Base-by-base conservation (phyloP, 1,140 invertebrate genomes). In the Ceratoteleas bidentatus region DNA sequence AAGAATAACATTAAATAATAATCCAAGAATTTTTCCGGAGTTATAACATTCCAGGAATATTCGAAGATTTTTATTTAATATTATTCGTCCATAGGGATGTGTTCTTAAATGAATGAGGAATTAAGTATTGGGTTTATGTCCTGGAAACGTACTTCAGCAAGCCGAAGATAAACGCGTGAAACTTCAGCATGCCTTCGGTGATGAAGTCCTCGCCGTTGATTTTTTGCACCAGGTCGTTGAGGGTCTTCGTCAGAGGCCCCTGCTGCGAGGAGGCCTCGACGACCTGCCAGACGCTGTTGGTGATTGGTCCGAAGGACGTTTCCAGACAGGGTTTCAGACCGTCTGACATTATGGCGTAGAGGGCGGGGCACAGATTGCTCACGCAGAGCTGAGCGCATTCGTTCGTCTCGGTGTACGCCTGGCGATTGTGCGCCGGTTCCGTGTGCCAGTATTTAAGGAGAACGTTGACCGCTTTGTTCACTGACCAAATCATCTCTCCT, bases 141-240 rank as follows among this genome's bases (percentile, higher is more conserved):
- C n/a, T 24, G 24, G 4, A 24, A 24, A 93, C 94, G 94, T 92
- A 96, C 95, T 97, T 98, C n/a, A 97, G 91, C 58, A 98, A 91
- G 40, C 96, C 96, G 90, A 97, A 95, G 74, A 97, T 94, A 89
- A 98, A 97, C 58, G 96, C 96, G 89, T 97, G 96, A 87, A 98
- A 97, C 87, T 97, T 97, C 66, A 97, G 93, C 86, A 96, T 93
- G 70, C 96, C 96, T 89, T 97, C 96, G 3, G 95, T 95, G 1
- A 98, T 94, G 45, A 94, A 94, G 87, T 97, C 94, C 90, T 97
- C 96, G 77, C 94, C 94, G 87, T 97, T 97, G 78, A 98, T 94
- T 86, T 95, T 94, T 87, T 97, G 93, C 8, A 97, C 96, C 50
- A 97, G 91, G 86, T 97, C 96, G 90, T 96, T 96, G 1, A 97